A percentile compares a stretch with the other conserved stretches of the same genome.
Evolutionary conservation across 64 coral and sea anemone genomes (phyloP).

Genomic region (Dendronephthya gigantea): DNA sequence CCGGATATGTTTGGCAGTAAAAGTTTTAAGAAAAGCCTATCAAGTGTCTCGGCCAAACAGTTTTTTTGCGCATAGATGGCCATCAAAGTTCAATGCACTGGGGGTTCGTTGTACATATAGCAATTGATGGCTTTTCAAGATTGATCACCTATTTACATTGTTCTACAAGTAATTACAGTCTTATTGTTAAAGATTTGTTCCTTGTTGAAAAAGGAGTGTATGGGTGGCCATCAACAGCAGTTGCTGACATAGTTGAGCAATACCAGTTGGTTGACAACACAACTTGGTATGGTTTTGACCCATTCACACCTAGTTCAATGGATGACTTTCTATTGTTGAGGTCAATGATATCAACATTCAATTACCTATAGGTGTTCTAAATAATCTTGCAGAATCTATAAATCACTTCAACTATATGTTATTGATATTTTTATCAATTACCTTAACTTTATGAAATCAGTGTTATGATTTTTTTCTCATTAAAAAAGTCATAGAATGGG

Average conservation of each 20-base stretch:
- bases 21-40: constrained; percentile 48
- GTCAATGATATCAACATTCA: constrained; percentile 9
- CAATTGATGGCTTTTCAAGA: constrained; percentile 37
- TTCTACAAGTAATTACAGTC: constrained; percentile 46
- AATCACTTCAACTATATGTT: constrained; percentile 57
- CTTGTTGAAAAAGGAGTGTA: constrained; percentile 21
- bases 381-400: constrained; percentile 41
- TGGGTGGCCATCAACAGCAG: constrained; percentile 41
- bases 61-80: constrained; percentile 25
- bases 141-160: constrained; percentile 33
- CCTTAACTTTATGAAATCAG: too few relatives aligned
- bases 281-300: constrained; percentile 46
- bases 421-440: constrained; percentile 68
- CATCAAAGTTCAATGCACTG: constrained; percentile 35
- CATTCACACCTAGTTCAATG: constrained; percentile 24
- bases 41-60: constrained; percentile 55
- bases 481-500: background rate
- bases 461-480: constrained; percentile 44
- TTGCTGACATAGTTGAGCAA: background rate
- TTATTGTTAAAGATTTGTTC: constrained; percentile 37
- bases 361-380: constrained; percentile 38
- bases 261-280: constrained; percentile 16
- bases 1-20: constrained; percentile 59
- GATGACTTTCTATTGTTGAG: constrained; percentile 21
- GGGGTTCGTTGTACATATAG: constrained; percentile 40